A percentile compares a stretch with the other conserved stretches of the same genome.
These are phyloP conservation scores for Shargacucullia verbasci DNA, from an alignment of 2,888 invertebrate genomes.

Conservation along the genomic window DNA sequence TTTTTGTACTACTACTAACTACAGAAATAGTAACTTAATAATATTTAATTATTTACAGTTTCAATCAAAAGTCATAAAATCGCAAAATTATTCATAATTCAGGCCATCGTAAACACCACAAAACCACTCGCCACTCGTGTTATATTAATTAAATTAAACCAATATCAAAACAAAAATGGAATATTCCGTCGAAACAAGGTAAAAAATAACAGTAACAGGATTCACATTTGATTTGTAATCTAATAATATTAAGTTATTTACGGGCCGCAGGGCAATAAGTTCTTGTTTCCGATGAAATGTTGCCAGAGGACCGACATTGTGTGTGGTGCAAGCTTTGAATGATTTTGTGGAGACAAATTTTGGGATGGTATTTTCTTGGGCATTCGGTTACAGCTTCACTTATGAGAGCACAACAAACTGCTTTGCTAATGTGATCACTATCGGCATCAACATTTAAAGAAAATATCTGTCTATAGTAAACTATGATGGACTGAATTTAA, in stretches of 20 bases:
- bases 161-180: conserved; percentile 28
- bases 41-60: no score
- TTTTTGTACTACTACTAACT: no score
- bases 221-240: conserved; percentile 82
- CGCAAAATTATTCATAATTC: conserved; percentile 8
- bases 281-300: conserved; percentile 85
- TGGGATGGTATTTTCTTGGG: neutral
- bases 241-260: conserved; percentile 85
- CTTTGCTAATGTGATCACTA: no score
- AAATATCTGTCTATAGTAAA: no score
- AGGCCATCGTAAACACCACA: conserved; percentile 1
- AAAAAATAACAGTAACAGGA: conserved; percentile 57
- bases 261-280: conserved; percentile 78
- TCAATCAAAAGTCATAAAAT: conserved; percentile 1
- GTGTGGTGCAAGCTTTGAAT: conserved; percentile 56
- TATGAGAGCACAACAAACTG: no score
- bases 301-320: conserved; percentile 62
- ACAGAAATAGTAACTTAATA: no score
- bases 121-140: conserved; percentile 6
- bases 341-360: conserved; percentile 1
- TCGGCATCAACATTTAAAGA: no score
- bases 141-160: conserved; percentile 24
- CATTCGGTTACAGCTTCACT: neutral
- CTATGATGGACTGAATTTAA: no score
- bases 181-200: conserved; percentile 33